These are phyloP conservation scores for Buphagus erythrorhynchus DNA, from an alignment of 2,797 vertebrate species.

Conservation along the genomic window DNA sequence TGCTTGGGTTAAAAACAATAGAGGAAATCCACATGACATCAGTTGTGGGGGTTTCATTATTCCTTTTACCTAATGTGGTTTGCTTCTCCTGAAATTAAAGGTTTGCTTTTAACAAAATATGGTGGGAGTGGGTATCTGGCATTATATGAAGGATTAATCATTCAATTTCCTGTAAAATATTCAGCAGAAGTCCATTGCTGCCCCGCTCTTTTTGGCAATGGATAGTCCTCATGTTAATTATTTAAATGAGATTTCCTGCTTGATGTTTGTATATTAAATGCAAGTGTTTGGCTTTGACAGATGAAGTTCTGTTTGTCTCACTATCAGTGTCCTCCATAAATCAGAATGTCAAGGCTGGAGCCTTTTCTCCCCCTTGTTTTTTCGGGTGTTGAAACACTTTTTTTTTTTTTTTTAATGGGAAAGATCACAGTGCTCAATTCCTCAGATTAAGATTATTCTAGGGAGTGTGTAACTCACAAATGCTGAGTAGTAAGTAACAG, in stretches of 20 bases:
- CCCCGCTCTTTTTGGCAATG: neutral
- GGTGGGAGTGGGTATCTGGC: neutral
- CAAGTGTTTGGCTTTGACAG: neutral
- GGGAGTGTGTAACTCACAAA: neutral
- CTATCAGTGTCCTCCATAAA: neutral
- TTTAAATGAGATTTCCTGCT: neutral
- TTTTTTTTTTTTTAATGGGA: neutral
- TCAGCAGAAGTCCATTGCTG: neutral
- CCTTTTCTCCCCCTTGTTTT: neutral
- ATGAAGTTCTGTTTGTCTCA: neutral
- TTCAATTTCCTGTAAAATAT: neutral
- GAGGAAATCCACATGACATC: neutral
- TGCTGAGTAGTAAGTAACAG: neutral
- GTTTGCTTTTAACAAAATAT: neutral
- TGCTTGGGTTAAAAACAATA: neutral
- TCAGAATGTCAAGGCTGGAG: neutral
- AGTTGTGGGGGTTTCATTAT: neutral
- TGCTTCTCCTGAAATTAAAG: neutral
- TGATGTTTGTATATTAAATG: neutral
- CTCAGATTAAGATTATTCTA: neutral
- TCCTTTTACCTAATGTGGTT: neutral
- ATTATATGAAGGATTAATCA: neutral
- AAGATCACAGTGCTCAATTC: neutral
- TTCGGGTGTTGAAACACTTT: neutral
- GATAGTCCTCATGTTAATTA: neutral